These are phyloP conservation scores for Melieria picta DNA, from an alignment of 2,888 invertebrate genomes.

Conservation along the genomic window DNA sequence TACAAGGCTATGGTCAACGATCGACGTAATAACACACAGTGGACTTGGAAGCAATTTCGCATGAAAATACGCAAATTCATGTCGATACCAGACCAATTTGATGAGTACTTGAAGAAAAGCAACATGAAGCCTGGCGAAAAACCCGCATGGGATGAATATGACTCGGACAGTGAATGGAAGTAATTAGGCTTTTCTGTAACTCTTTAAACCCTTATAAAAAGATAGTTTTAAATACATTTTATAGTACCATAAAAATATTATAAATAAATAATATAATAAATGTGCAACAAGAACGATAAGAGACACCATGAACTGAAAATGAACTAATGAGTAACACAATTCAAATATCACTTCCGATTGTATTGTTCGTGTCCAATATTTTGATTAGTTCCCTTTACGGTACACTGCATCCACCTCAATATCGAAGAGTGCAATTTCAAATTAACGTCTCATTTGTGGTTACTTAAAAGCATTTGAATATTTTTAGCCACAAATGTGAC, in stretches of 20 bases:
- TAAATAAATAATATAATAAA: no score
- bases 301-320: no score
- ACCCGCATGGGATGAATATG: constrained; percentile 67
- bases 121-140: constrained; percentile 67
- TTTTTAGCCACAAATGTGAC: constrained; percentile 28
- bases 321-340: no score
- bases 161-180: constrained; percentile 64
- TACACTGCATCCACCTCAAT: not conserved
- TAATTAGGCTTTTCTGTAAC: constrained; percentile 33
- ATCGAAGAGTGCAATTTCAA: constrained; percentile 15
- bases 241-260: constrained; percentile 6
- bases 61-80: constrained; percentile 85
- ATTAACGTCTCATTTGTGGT: constrained; percentile 13
- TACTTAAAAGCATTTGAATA: constrained; percentile 19
- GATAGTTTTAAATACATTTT: constrained; percentile 22
- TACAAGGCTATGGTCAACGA: constrained; percentile 91
- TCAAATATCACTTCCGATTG: no score
- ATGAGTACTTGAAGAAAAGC: constrained; percentile 71
- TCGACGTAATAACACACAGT: constrained; percentile 87
- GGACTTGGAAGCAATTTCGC: constrained; percentile 89
- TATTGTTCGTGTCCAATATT: not conserved
- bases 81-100: constrained; percentile 84
- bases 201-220: not conserved
- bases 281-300: no score
- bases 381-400: not conserved